These are phyloP conservation scores for Coenonympha glycerion DNA, from an alignment of 2,888 invertebrate genomes.

Conservation along the genomic window DNA sequence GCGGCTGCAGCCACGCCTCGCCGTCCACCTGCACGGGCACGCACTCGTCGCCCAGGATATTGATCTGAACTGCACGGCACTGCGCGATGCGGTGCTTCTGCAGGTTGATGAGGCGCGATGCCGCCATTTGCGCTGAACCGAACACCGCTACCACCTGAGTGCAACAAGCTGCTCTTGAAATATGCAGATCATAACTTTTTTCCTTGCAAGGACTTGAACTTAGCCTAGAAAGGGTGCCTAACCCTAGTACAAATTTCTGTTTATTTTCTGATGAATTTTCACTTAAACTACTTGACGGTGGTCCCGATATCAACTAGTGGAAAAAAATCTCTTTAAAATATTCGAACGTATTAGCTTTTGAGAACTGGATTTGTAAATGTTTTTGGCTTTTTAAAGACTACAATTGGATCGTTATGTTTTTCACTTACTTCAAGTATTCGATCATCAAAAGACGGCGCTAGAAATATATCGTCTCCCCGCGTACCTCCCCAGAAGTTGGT, in stretches of 20 bases:
- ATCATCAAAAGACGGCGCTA: conserved; percentile 96
- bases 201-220: too few species aligned
- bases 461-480: conserved; percentile 92
- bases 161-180: not conserved
- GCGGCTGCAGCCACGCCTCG: conserved; percentile 98
- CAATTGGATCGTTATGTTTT: too few species aligned
- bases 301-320: too few species aligned
- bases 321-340: too few species aligned
- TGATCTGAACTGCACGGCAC: conserved; percentile 96
- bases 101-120: conserved; percentile 93
- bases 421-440: conserved; percentile 91
- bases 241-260: too few species aligned
- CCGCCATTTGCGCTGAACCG: conserved; percentile 98
- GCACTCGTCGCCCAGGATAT: conserved; percentile 93
- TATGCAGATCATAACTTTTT: too few species aligned
- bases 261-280: too few species aligned
- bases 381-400: too few species aligned
- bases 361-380: too few species aligned
- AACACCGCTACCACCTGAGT: conserved; percentile 89
- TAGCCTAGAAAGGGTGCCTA: too few species aligned
- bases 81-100: conserved; percentile 98
- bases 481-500: conserved; percentile 99
- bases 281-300: too few species aligned
- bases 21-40: conserved; percentile 98
- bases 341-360: too few species aligned